phyloP scores from a whole-genome alignment of 1,140 invertebrate genomes.

The Macrocentrus cingulum region DNA sequence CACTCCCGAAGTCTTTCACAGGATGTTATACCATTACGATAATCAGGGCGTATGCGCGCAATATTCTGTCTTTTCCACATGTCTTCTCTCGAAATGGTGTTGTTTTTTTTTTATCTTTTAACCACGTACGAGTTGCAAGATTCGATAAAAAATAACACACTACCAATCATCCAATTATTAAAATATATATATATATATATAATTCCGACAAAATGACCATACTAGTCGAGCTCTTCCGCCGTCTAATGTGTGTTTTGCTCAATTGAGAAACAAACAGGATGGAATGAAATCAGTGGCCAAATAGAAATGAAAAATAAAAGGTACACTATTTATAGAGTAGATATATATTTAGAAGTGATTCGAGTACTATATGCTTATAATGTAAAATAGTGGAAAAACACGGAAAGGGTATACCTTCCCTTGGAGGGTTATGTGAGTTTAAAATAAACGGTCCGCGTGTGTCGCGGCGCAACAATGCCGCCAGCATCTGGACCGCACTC shows the following conservation, averaged over 20 bases:
- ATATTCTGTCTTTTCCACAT: slow-evolving; percentile 13
- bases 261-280: too few species aligned
- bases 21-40: background rate
- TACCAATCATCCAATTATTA: slow-evolving; percentile 24
- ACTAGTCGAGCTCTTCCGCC: too few species aligned
- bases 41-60: slow-evolving; percentile 20
- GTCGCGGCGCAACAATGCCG: slow-evolving; percentile 40
- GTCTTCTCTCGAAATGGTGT: too few species aligned
- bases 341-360: background rate
- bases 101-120: slow-evolving; percentile 15
- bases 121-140: background rate
- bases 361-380: background rate
- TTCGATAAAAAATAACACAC: slow-evolving; percentile 1
- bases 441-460: slow-evolving; percentile 38
- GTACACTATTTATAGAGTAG: background rate
- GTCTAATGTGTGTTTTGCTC: too few species aligned
- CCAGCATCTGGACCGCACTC: slow-evolving; percentile 36
- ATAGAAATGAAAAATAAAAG: slow-evolving; percentile 3
- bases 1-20: background rate
- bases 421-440: slow-evolving; percentile 25
- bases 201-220: too few species aligned
- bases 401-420: slow-evolving; percentile 29
- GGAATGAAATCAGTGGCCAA: too few species aligned
- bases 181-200: too few species aligned
- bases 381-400: slow-evolving; percentile 23